phyloP scores from a whole-genome alignment of 2,113 vertebrate genomes.

The Paradoxurus hermaphroditus region DNA sequence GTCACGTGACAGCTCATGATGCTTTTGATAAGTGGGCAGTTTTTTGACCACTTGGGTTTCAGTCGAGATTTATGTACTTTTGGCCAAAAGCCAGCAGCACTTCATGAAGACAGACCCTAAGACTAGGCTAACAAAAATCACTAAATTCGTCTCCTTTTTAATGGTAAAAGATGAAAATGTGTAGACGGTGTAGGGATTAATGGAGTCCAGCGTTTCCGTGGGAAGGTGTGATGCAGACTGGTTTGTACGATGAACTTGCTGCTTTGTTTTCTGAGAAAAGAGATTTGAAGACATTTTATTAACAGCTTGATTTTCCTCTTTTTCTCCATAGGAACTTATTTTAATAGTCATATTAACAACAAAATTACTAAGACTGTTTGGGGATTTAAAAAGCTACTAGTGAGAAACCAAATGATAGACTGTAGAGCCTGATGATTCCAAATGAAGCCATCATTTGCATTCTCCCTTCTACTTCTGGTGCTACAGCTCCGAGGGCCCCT shows the following conservation, averaged over 20 bases:
- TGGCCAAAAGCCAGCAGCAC: slow-evolving; percentile 66
- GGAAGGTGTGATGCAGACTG: slow-evolving; percentile 16
- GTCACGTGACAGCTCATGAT: neutral
- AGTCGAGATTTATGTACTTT: slow-evolving; percentile 24
- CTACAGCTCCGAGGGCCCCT: slow-evolving; percentile 83
- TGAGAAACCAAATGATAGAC: slow-evolving; percentile 78
- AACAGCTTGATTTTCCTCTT: slow-evolving; percentile 55
- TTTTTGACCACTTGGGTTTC: slow-evolving; percentile 51
- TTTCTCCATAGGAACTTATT: slow-evolving; percentile 67
- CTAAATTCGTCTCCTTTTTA: slow-evolving; percentile 30
- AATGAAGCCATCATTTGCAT: slow-evolving; percentile 77
- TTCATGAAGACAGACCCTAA: slow-evolving; percentile 42
- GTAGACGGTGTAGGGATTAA: slow-evolving; percentile 13
- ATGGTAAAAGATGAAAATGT: slow-evolving; percentile 42
- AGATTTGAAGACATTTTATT: slow-evolving; percentile 63
- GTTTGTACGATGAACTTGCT: slow-evolving; percentile 37
- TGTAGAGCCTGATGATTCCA: slow-evolving; percentile 74
- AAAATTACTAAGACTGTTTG: slow-evolving; percentile 65
- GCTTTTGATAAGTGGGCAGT: slow-evolving; percentile 50
- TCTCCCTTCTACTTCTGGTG: slow-evolving; percentile 82
- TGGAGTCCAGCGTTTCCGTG: slow-evolving; percentile 47
- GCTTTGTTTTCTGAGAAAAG: slow-evolving; percentile 68
- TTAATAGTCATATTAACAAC: slow-evolving; percentile 66
- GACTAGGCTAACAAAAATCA: neutral
- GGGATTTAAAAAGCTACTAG: slow-evolving; percentile 64